Evolutionary conservation across 1,140 invertebrate species (phyloP), one percentile per base, ranked within the genome.

Genomic region (Reticulitermes speratus): DNA sequence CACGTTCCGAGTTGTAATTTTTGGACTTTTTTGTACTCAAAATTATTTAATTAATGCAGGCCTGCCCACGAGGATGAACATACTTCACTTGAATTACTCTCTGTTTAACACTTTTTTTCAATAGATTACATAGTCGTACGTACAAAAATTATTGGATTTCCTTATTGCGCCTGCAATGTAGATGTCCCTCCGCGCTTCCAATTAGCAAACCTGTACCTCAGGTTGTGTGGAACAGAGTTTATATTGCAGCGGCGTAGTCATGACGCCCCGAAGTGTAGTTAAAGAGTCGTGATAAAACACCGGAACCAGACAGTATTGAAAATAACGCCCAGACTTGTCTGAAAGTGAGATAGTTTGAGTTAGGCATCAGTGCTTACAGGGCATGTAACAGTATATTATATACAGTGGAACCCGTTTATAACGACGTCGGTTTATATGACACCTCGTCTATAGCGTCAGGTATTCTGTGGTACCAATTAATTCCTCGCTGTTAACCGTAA

Each of bases 251-350:
- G 3, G 25, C 25, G 25, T 0, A 8, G n/a, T n/a, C 65, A 75
- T 75, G 65, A 75, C n/a, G 65, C 65, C 65, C 65, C 0, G 25
- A 30, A 75, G 65, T 75, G n/a, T 30, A 30, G 25, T 75, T 75
- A 2, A 75, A 30, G 25, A 75, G n/a, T 75, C 65, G 65, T 75
- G 65, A 9, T 75, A 75, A 75, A 75, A 75, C n/a, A n/a, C 25
- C 65, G n/a, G 65, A 75, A 75, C 65, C 25, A 30, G n/a, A 75
- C 65, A 30, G 25, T 75, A 75, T 75, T 75, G 65, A 75, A 75
- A 75, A 75, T 75, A 30, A 75, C 65, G 65, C 65, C 65, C 65
- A 75, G n/a, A 30, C n/a, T 75, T 75, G 65, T 75, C n/a, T 75
- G 65, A n/a, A 75, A 75, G 25, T 75, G 65, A 75, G 65, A 8